Evolutionary conservation across 1,140 invertebrate genomes (phyloP), one percentile per base, ranked within the genome.

Genomic region (Batillaria attramentaria): DNA sequence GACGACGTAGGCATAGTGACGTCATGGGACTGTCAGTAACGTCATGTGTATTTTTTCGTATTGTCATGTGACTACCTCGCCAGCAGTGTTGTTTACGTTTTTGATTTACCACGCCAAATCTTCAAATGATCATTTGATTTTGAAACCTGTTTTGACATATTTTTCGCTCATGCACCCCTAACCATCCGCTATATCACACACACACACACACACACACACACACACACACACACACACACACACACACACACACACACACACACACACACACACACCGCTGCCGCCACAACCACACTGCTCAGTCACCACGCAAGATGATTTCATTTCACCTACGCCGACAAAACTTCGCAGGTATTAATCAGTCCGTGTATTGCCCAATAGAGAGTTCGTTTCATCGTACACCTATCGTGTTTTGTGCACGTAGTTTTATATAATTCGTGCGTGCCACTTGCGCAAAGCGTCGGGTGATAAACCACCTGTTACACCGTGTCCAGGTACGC

Each of bases 171-270:
- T n/a, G n/a, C n/a, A n/a, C n/a, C n/a, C n/a, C n/a, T n/a, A n/a
- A n/a, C n/a, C n/a, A n/a, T n/a, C n/a, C n/a, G n/a, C n/a, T n/a
- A n/a, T n/a, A n/a, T 6, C 57, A 60, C 57, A 60, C 57, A 60
- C 57, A 5, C 57, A 60, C 24, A 31, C 24, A 60, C 57, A 60
- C 57, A n/a, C 57, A 60, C 57, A 24, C 57, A 31, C 57, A 24
- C 57, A 31, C 57, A 24, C 57, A 60, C 57, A 60, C 57, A 60
- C 57, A 60, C 57, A 60, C 57, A 60, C 57, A 60, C 57, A 60
- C 57, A 24, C 57, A 60, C 57, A 24, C 57, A 60, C 57, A 24
- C 57, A 60, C 57, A 24, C 24, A 60, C 57, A 60, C 57, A 60
- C 57, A 4, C 1, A 24, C 57, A 24, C 57, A 60, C 57, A 31